Evolutionary conservation across 23 tunicate species (phyloP).

Genomic region (Ascidia mentula): DNA sequence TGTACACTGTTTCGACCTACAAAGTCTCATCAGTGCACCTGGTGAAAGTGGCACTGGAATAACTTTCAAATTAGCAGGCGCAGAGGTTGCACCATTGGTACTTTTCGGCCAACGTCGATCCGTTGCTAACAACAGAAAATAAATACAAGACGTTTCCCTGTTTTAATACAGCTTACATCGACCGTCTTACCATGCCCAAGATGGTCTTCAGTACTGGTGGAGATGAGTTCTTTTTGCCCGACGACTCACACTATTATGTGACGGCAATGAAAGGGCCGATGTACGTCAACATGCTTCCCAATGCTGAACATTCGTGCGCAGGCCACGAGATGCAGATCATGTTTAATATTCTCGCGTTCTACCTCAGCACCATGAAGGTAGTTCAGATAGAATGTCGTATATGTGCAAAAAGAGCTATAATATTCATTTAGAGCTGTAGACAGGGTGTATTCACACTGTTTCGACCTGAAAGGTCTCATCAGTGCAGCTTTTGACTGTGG

Average conservation of each 20-base stretch:
- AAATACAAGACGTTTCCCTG: no score
- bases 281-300: conserved; percentile 94
- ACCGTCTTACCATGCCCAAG: conserved; percentile 95
- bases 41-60: no score
- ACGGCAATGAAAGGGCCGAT: conserved; percentile 81
- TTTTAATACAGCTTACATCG: conserved; percentile 89
- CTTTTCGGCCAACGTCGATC: no score
- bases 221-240: conserved; percentile 91
- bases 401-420: neutral
- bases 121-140: no score
- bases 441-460: no score
- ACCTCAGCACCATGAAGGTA: conserved; percentile 85
- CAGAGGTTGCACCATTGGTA: no score
- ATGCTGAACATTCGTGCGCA: conserved; percentile 95
- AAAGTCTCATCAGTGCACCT: no score
- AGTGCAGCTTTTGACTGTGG: no score
- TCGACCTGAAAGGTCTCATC: no score
- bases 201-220: conserved; percentile 91
- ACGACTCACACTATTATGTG: conserved; percentile 89
- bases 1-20: no score
- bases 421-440: no score
- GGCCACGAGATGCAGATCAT: conserved; percentile 90
- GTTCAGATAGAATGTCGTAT: neutral
- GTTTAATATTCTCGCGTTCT: conserved; percentile 79
- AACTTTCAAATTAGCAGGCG: no score